Percentiles rank a stretch among this genome's conserved stretches.
phyloP scores from a whole-genome alignment of 2,113 vertebrate species.

The Trogon surrucura region DNA sequence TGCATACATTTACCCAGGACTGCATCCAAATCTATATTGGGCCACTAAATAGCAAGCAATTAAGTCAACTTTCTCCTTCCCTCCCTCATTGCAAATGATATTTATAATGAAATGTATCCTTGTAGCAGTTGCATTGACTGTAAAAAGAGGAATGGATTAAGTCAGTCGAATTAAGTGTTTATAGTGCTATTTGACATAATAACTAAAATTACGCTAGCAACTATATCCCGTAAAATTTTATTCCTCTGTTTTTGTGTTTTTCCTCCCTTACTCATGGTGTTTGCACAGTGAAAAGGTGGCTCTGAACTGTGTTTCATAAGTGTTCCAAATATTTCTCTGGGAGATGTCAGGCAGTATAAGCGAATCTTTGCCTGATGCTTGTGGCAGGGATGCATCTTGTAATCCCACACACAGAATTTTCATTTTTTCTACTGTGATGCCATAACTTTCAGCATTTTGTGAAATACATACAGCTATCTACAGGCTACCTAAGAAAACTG shows the following conservation, averaged over 20 bases:
- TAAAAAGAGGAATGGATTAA: neutral
- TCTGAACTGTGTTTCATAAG: neutral
- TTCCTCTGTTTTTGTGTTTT: neutral
- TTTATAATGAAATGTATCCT: neutral
- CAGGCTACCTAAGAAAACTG: neutral
- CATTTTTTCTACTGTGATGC: neutral
- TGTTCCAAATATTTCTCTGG: neutral
- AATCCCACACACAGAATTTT: neutral
- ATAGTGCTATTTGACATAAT: neutral
- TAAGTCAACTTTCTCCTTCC: neutral
- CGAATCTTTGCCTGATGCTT: neutral
- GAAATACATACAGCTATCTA: neutral
- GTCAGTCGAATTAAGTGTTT: neutral
- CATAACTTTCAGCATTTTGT: neutral
- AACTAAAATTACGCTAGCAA: neutral
- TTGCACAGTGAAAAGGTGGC: neutral
- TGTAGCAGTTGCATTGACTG: neutral
- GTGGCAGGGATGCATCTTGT: neutral
- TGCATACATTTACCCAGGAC: neutral
- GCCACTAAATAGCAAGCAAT: neutral
- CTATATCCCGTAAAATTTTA: neutral
- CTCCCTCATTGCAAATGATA: neutral
- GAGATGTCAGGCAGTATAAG: neutral
- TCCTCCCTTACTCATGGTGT: neutral
- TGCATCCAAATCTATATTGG: neutral